Conservation (phyloP, 2,888 invertebrate genomes). For the Caenorhabditis sulstoni region DNA sequence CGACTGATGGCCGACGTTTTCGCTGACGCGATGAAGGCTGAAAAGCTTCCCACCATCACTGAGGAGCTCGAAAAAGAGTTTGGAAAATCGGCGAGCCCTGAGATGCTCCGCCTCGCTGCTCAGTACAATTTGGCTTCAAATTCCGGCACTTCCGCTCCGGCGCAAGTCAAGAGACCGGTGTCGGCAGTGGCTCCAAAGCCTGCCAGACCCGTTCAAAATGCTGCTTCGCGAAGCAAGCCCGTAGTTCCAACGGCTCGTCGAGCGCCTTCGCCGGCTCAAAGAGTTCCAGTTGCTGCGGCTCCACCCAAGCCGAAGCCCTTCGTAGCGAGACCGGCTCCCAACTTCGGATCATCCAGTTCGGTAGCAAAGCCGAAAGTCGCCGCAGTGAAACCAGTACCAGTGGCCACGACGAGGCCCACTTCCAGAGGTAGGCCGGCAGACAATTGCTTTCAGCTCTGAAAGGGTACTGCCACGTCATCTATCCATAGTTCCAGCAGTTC, state of each 20-base stretch:
- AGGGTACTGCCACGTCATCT: too few relatives aligned
- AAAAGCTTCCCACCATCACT: constrained; percentile 84
- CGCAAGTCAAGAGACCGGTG: neutral
- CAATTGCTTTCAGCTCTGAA: too few relatives aligned
- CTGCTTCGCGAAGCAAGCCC: neutral
- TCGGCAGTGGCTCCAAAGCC: neutral
- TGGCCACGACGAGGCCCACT: neutral
- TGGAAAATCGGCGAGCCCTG: constrained; percentile 46
- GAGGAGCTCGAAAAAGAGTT: constrained; percentile 50
- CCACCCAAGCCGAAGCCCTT: constrained; percentile 29
- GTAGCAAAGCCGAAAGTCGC: constrained; percentile 14
- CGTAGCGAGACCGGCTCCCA: constrained; percentile 59
- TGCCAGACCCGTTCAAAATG: constrained; percentile 2
- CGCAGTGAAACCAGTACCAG: constrained; percentile 12
- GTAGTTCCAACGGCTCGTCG: neutral
- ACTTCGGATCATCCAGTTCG: constrained; percentile 8
- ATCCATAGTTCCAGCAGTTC: neutral
- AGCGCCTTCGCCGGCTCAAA: constrained; percentile 6
- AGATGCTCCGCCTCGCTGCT: constrained; percentile 55
- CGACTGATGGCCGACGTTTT: constrained; percentile 89
- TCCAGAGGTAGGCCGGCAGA: constrained; percentile 9
- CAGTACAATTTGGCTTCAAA: constrained; percentile 20
- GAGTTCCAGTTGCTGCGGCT: neutral
- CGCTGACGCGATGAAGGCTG: constrained; percentile 90
- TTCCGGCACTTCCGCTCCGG: neutral